These are phyloP conservation scores for Gouania willdenowi DNA, from an alignment of 2,797 vertebrate species.

Conservation along the genomic window DNA sequence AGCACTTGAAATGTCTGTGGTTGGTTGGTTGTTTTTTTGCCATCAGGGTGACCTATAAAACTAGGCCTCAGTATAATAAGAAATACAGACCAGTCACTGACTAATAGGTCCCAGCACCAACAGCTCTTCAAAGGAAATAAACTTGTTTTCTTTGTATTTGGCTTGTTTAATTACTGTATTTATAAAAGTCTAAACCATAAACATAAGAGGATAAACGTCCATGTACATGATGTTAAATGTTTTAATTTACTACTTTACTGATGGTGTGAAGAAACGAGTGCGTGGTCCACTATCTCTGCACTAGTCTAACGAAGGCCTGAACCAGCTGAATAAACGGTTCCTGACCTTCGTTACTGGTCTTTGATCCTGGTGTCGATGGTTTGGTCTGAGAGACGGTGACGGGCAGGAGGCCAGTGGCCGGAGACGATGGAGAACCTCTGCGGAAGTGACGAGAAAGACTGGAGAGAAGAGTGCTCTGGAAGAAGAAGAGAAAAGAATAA, in stretches of 20 bases:
- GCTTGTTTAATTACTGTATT: slow-evolving; percentile 25
- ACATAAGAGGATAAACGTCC: slow-evolving; percentile 5
- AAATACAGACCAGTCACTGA: slow-evolving; percentile 17
- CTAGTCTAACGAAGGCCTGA: slow-evolving; percentile 90
- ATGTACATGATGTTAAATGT: not conserved
- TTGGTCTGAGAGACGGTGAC: slow-evolving; percentile 86
- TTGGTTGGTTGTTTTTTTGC: not conserved
- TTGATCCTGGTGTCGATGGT: slow-evolving; percentile 73
- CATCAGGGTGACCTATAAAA: slow-evolving; percentile 69
- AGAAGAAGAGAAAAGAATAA: not conserved
- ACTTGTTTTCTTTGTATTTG: slow-evolving; percentile 18
- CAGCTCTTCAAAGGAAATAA: not conserved
- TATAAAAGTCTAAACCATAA: not conserved
- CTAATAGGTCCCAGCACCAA: slow-evolving; percentile 34
- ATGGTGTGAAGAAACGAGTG: too few species aligned
- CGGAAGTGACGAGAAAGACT: slow-evolving; percentile 91
- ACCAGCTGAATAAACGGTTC: slow-evolving; percentile 94
- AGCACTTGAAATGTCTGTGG: slow-evolving; percentile 37
- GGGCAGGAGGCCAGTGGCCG: slow-evolving; percentile 81
- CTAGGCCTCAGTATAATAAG: slow-evolving; percentile 54
- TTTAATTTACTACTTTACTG: too few species aligned
- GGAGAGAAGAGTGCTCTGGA: slow-evolving; percentile 91
- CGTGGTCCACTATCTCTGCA: slow-evolving; percentile 83
- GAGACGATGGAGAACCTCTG: slow-evolving; percentile 88
- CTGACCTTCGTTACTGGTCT: slow-evolving; percentile 86